These are phyloP conservation scores for Patiria pectinifera DNA, from an alignment of 53 echinoderm and acorn worm genomes.

Conservation along the genomic window DNA sequence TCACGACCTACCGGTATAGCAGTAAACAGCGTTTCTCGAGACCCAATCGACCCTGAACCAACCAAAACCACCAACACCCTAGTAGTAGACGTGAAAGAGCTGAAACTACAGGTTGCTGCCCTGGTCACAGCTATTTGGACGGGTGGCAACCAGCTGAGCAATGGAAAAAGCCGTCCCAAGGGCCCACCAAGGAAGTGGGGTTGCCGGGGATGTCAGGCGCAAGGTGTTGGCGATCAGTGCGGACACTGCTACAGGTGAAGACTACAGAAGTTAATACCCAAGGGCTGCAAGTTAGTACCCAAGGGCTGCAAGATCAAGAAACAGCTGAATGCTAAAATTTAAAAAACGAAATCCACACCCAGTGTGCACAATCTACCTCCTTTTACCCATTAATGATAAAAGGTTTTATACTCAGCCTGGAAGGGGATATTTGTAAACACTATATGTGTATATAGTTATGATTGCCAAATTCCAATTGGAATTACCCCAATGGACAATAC, in stretches of 20 bases:
- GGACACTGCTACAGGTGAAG: constrained; percentile 64
- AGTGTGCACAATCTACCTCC: no score
- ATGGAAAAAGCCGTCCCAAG: background rate
- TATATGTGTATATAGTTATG: no score
- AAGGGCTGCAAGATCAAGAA: no score
- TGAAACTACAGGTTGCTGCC: constrained; percentile 11
- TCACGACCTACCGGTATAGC: background rate
- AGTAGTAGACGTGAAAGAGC: background rate
- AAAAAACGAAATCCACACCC: no score
- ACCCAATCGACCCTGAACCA: background rate
- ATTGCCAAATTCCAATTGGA: no score
- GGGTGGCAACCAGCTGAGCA: background rate
- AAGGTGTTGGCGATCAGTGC: constrained; percentile 35
- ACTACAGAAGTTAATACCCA: no score
- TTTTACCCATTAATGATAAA: no score
- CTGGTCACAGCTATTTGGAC: background rate
- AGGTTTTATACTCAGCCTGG: no score
- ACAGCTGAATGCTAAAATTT: no score
- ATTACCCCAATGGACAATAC: no score
- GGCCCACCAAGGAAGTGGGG: constrained; percentile 34
- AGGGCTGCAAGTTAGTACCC: no score
- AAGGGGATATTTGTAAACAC: no score
- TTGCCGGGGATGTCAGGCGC: constrained; percentile 22
- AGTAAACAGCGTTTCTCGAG: background rate
- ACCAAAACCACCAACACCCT: constrained; percentile 10